These are phyloP conservation scores for Mustela nigripes DNA, from an alignment of 2,113 vertebrate species.

Conservation along the genomic window DNA sequence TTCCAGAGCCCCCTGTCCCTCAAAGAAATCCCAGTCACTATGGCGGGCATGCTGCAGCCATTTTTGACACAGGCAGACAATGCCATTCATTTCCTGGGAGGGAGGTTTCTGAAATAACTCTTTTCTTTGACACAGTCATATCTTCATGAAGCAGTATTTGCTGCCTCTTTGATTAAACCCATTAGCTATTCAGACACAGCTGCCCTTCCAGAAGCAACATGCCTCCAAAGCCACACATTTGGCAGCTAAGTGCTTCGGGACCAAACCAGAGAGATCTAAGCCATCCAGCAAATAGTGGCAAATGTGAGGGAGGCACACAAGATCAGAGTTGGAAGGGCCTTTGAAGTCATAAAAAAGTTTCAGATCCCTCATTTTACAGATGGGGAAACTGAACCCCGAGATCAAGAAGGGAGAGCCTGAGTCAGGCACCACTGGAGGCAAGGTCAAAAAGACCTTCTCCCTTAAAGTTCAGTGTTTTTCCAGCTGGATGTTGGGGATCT, in stretches of 20 bases:
- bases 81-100: slow-evolving; percentile 37
- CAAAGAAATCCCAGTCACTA: background rate
- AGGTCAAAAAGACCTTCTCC: background rate
- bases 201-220: slow-evolving; percentile 29
- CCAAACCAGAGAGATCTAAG: background rate
- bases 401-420: background rate
- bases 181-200: slow-evolving; percentile 72
- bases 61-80: slow-evolving; percentile 44
- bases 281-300: background rate
- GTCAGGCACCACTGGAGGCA: background rate
- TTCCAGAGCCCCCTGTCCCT: background rate
- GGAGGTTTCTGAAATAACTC: slow-evolving; percentile 58
- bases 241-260: background rate
- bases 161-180: slow-evolving; percentile 63
- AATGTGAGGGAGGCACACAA: background rate
- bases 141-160: slow-evolving; percentile 57
- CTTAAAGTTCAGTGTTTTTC: background rate
- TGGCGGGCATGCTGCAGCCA: background rate
- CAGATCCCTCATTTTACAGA: background rate
- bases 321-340: background rate
- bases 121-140: slow-evolving; percentile 54
- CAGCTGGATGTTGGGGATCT: background rate
- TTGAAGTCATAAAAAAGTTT: background rate
- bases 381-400: background rate
- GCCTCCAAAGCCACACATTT: slow-evolving; percentile 9